These are phyloP conservation scores for Xenopus petersii DNA, from an alignment of 2,797 vertebrate genomes.

Conservation along the genomic window DNA sequence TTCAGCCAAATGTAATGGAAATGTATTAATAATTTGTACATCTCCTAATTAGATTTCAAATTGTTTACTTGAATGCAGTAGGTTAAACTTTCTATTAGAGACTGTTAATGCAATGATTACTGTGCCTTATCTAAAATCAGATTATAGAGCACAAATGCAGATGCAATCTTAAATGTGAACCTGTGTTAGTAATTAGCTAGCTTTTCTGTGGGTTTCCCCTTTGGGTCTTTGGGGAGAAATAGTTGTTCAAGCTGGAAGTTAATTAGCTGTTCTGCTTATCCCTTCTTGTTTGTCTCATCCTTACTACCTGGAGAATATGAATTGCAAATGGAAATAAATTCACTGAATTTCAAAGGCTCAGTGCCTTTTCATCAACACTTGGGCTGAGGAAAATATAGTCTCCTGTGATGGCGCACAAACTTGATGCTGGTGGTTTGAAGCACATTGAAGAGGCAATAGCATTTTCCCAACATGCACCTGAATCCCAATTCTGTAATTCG, in stretches of 20 bases:
- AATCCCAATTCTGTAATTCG: not conserved
- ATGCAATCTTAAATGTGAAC: conserved; percentile 29
- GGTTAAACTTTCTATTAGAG: no score
- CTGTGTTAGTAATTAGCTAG: conserved; percentile 38
- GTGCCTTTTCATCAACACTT: conserved; percentile 41
- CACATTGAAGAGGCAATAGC: conserved; percentile 1
- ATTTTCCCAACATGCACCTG: conserved; percentile 3
- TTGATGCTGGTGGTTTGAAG: conserved; percentile 34
- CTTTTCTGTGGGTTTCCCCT: conserved; percentile 42
- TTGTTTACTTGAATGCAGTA: no score
- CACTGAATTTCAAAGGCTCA: conserved; percentile 40
- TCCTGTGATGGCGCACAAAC: conserved; percentile 25
- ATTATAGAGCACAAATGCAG: not conserved
- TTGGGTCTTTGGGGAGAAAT: conserved; percentile 37
- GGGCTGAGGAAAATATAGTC: conserved; percentile 20
- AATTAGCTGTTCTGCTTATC: conserved; percentile 41
- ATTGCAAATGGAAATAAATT: conserved; percentile 40
- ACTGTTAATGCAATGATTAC: no score
- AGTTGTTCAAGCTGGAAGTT: conserved; percentile 40
- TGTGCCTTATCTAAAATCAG: no score
- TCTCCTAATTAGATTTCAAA: no score
- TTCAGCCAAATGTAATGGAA: no score
- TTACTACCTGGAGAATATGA: conserved; percentile 45
- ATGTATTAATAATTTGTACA: no score
- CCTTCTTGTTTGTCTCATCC: conserved; percentile 34